Evolutionary conservation across 2,888 invertebrate genomes (phyloP), one percentile per base, ranked within the genome.

Genomic region (Pardosa pseudoannulata): DNA sequence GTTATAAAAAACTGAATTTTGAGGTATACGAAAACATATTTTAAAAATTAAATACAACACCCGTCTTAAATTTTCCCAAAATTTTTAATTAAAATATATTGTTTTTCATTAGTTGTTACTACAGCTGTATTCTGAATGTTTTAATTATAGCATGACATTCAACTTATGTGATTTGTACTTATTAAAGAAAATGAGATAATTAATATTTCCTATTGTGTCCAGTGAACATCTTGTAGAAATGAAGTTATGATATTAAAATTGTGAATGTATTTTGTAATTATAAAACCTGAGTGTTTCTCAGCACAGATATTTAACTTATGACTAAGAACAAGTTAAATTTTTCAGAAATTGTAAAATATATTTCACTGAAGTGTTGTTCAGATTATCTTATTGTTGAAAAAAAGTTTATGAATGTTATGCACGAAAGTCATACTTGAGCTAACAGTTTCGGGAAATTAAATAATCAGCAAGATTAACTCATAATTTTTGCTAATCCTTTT

Each of bases 241-340:
- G 23, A 19, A 56, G 11, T 1, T 56, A 11, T 56, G 5, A 23
- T 56, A 56, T 56, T 23, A 56, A 56, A 23, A 56, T 3, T 56
- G 23, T 56, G 56, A 16, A 56, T 56, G 56, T 56, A 56, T 56
- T 56, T 56, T 56, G 23, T 56, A 23, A 56, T n/a, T 56, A 36
- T 9, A 36, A n/a, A n/a, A n/a, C 16, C 41, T 46, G 41, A 16
- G 6, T 46, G 41, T 11, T 11, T 46, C 9, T 46, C 16, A 2
- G 13, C 41, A 46, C 13, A 46, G 36, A 36, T 9, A 11, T 46
- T 13, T 46, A 46, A 16, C 2, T 46, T 2, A 16, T 36, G 11
- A 46, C 6, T 2, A 13, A 46, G 16, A 46, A 46, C 16, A 46
- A 46, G 16, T 16, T 13, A 46, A 46, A 13, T 46, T 46, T 9